phyloP scores from a whole-genome alignment of 2,888 invertebrate species.

The Pomacea canaliculata region DNA sequence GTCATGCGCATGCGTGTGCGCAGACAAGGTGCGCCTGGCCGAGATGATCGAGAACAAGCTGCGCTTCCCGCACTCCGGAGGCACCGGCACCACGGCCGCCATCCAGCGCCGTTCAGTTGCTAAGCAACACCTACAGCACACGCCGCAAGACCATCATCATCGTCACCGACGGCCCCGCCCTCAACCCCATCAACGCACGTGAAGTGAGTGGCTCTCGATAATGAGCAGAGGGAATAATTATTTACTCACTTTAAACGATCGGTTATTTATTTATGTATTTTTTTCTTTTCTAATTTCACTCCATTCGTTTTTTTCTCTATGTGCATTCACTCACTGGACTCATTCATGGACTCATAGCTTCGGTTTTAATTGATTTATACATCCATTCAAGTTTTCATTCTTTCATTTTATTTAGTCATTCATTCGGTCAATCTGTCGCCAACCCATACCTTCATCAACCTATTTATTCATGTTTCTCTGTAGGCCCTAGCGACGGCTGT shows the following conservation, averaged over 20 bases:
- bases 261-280: no score
- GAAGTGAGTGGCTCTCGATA: conserved; percentile 11
- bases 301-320: no score
- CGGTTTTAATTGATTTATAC: no score
- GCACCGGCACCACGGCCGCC: conserved; percentile 28
- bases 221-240: no score
- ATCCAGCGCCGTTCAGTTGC: conserved; percentile 18
- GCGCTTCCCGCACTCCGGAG: conserved; percentile 26
- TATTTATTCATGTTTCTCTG: neutral
- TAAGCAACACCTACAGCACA: conserved; percentile 1
- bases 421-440: no score
- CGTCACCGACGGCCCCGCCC: conserved; percentile 33
- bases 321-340: no score
- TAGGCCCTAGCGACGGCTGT: conserved; percentile 6
- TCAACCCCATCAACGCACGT: conserved; percentile 20
- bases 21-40: conserved; percentile 27
- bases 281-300: no score
- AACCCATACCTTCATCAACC: no score
- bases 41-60: conserved; percentile 19
- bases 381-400: no score
- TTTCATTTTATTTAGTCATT: no score
- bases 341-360: no score
- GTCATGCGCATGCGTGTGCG: neutral
- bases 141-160: conserved; percentile 17
- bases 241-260: no score